Evolutionary conservation across 2,113 vertebrate species (phyloP).

Genomic region (Misgurnus mizolepis): DNA sequence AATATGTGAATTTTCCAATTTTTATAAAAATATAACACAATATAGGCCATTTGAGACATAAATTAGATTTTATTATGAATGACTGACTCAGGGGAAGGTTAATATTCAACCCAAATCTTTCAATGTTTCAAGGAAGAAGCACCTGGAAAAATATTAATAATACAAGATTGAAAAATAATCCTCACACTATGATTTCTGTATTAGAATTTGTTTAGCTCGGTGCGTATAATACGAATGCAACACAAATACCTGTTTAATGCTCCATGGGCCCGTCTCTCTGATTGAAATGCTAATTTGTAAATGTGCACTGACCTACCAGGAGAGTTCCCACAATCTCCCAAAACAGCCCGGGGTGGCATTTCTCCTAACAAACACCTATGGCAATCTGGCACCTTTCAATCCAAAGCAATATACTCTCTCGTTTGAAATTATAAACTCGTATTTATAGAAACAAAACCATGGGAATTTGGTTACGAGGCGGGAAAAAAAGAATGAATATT

Average conservation of each 20-base stretch:
- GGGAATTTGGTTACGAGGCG: slow-evolving; percentile 70
- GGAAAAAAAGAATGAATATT: slow-evolving; percentile 70
- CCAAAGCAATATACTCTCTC: slow-evolving; percentile 77
- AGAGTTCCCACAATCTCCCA: slow-evolving; percentile 54
- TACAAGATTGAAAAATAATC: neutral
- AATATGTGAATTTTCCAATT: too few species aligned
- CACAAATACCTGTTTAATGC: slow-evolving; percentile 67
- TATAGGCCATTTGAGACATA: too few species aligned
- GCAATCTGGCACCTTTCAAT: slow-evolving; percentile 70
- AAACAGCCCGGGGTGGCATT: slow-evolving; percentile 76
- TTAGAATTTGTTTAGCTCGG: slow-evolving; percentile 68
- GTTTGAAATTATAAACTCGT: slow-evolving; percentile 75
- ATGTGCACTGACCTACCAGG: slow-evolving; percentile 75
- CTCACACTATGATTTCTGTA: neutral
- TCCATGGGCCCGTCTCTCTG: slow-evolving; percentile 69
- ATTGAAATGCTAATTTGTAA: slow-evolving; percentile 81
- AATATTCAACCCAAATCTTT: too few species aligned
- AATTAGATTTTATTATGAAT: too few species aligned
- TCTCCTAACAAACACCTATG: slow-evolving; percentile 77
- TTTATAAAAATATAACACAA: too few species aligned
- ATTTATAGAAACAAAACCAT: slow-evolving; percentile 78
- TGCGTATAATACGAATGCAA: slow-evolving; percentile 67
- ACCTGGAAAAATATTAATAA: neutral
- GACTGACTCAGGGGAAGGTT: too few species aligned
- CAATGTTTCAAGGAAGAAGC: neutral